phyloP scores from a whole-genome alignment of 2,113 vertebrate species.

The Fregata magnificens region DNA sequence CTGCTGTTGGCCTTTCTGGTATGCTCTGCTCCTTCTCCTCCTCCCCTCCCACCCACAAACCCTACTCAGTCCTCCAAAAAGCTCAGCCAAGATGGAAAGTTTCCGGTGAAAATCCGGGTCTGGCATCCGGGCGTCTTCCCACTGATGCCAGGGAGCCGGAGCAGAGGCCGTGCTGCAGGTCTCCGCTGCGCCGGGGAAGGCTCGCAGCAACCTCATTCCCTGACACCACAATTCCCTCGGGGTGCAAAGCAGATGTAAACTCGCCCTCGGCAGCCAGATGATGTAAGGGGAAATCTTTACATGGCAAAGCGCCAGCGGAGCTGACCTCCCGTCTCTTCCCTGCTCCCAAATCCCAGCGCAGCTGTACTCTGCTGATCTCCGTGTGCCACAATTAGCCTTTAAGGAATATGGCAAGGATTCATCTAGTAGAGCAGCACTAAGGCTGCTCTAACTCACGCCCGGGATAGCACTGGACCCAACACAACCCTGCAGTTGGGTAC shows the following conservation, averaged over 20 bases:
- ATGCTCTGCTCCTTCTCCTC: not conserved
- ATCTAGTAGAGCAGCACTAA: not conserved
- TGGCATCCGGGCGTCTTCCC: not conserved
- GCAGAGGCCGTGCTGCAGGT: not conserved
- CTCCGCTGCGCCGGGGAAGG: not conserved
- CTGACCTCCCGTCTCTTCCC: slow-evolving; percentile 52
- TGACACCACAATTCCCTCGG: slow-evolving; percentile 35
- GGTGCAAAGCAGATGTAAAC: slow-evolving; percentile 50
- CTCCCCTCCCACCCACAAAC: not conserved
- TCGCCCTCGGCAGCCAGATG: slow-evolving; percentile 43
- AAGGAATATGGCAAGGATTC: slow-evolving; percentile 45
- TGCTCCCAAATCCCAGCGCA: slow-evolving; percentile 57
- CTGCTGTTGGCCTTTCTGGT: not conserved
- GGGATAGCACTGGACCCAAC: not conserved
- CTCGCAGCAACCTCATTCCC: slow-evolving; percentile 16
- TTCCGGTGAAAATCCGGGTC: not conserved
- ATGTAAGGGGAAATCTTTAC: slow-evolving; percentile 58
- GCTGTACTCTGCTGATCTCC: slow-evolving; percentile 53
- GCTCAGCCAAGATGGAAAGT: not conserved
- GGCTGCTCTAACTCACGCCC: not conserved
- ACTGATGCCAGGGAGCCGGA: not conserved
- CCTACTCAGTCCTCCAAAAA: not conserved
- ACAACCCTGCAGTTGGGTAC: not conserved
- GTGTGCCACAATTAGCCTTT: slow-evolving; percentile 52
- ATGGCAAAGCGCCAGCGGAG: slow-evolving; percentile 26